Evolutionary conservation across 1,140 invertebrate genomes (phyloP).

Genomic region (Cryptotermes secundus): DNA sequence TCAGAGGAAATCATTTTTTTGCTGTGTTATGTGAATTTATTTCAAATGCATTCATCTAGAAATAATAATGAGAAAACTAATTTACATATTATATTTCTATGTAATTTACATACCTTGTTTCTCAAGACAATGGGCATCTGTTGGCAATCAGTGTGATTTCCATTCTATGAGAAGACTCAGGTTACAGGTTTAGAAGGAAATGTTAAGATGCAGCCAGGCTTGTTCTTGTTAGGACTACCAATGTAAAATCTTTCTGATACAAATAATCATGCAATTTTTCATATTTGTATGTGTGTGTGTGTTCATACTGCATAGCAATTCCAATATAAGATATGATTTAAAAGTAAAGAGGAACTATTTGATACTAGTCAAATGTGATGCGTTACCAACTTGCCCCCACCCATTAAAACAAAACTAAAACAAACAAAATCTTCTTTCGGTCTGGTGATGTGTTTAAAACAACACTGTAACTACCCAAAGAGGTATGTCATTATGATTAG

Average conservation of each 20-base stretch:
- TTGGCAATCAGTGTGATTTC: background rate
- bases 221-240: background rate
- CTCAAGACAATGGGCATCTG: background rate
- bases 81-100: too few relatives aligned
- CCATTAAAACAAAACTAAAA: background rate
- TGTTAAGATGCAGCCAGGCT: background rate
- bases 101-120: too few relatives aligned
- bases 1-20: too few relatives aligned
- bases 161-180: background rate
- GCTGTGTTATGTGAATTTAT: too few relatives aligned
- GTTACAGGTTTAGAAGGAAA: too few relatives aligned
- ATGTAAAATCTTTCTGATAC: too few relatives aligned
- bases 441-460: conserved; percentile 27
- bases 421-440: background rate
- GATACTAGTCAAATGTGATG: conserved; percentile 24
- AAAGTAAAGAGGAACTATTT: background rate
- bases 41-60: too few relatives aligned
- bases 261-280: too few relatives aligned
- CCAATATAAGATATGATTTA: background rate
- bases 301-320: background rate
- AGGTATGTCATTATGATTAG: conserved; percentile 30
- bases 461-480: conserved; percentile 19
- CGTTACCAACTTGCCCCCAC: conserved; percentile 21
- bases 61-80: too few relatives aligned
- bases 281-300: background rate